phyloP scores from a whole-genome alignment of 2,113 vertebrate genomes.

The Aptenodytes forsteri region DNA sequence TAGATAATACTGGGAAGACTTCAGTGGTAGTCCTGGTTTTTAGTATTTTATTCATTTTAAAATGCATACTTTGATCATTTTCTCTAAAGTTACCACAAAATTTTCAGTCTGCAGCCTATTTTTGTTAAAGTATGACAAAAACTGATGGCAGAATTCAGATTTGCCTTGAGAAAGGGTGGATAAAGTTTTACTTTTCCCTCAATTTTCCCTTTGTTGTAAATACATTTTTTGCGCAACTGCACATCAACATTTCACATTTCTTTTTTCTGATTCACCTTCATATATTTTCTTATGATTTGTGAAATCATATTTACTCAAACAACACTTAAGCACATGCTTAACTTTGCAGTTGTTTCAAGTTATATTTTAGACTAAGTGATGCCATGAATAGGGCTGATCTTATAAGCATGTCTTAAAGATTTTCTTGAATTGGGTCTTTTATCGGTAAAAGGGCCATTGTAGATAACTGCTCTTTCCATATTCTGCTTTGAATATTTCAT shows the following conservation, averaged over 20 bases:
- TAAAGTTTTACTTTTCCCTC: background rate
- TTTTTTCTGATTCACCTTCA: background rate
- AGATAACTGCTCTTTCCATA: background rate
- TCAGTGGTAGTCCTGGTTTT: background rate
- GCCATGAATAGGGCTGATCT: background rate
- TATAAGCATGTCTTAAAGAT: background rate
- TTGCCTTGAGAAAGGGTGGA: background rate
- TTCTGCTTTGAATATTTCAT: constrained; percentile 9
- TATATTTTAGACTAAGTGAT: background rate
- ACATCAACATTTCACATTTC: background rate
- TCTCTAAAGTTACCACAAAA: background rate
- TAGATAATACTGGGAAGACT: background rate
- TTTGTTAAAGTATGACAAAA: background rate
- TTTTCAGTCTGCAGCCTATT: background rate
- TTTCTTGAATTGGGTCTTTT: background rate
- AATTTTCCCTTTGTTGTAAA: background rate
- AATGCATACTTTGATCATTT: background rate
- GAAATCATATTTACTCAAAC: background rate
- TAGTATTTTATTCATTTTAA: background rate
- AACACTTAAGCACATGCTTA: constrained; percentile 24
- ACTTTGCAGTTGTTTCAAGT: background rate
- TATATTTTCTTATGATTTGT: background rate
- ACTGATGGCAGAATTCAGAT: background rate
- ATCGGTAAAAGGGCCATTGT: background rate
- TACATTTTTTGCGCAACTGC: background rate